A percentile compares a stretch with the other conserved stretches of the same genome.
These are phyloP conservation scores for Sprattus sprattus DNA, from an alignment of 2,113 vertebrate species.

Conservation along the genomic window DNA sequence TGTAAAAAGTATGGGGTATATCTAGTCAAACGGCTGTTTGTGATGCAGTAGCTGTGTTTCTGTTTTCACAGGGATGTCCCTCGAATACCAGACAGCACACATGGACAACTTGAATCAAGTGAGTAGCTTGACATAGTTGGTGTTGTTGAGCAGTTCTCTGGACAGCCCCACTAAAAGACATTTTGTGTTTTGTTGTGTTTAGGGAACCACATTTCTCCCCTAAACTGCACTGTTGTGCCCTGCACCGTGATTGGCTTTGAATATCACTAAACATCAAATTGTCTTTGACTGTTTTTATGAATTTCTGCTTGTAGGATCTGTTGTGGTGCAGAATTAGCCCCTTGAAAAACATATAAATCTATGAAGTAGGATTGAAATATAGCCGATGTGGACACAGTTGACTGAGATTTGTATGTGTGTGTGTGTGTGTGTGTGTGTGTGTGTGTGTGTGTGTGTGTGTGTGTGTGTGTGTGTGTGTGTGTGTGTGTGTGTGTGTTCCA, in stretches of 20 bases:
- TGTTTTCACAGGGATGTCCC: constrained; percentile 81
- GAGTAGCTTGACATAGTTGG: constrained; percentile 65
- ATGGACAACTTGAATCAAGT: constrained; percentile 90
- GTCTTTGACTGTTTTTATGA: not conserved
- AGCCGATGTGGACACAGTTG: not conserved
- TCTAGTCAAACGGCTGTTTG: not conserved
- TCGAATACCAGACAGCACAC: constrained; percentile 84
- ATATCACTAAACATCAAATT: no score
- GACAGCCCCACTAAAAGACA: not conserved
- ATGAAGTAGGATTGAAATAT: not conserved
- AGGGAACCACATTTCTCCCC: not conserved
- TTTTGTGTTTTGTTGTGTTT: not conserved
- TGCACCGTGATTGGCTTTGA: not conserved
- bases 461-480: not conserved
- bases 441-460: not conserved
- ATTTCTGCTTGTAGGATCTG: not conserved
- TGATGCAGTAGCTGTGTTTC: not conserved
- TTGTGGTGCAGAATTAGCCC: not conserved
- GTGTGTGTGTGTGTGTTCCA: not conserved
- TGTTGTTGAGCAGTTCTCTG: not conserved
- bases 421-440: not conserved
- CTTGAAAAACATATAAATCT: not conserved
- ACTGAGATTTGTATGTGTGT: not conserved
- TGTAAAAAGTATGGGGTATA: not conserved
- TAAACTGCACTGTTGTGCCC: not conserved